A percentile compares a stretch with the other conserved stretches of the same genome.
Evolutionary conservation across 2,888 invertebrate species (phyloP).

Genomic region (Drosophila lutescens): DNA sequence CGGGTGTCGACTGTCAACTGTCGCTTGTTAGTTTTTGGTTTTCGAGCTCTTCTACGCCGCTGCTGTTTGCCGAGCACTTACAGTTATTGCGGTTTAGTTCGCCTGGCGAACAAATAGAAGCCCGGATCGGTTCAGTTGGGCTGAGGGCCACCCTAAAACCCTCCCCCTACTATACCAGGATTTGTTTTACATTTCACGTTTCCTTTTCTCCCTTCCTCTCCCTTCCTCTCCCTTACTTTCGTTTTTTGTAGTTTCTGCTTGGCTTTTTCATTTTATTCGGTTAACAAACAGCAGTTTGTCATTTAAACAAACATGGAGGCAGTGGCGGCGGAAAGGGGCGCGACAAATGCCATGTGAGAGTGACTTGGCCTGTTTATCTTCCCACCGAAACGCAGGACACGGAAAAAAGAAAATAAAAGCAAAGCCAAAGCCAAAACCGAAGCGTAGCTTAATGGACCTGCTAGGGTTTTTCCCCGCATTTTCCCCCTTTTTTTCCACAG

Average conservation of each 20-base stretch:
- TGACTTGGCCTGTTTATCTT: slow-evolving; percentile 61
- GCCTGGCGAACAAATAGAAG: slow-evolving; percentile 66
- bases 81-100: slow-evolving; percentile 75
- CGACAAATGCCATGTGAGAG: slow-evolving; percentile 1
- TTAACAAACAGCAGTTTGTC: slow-evolving; percentile 64
- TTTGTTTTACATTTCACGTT: slow-evolving; percentile 44
- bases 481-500: neutral
- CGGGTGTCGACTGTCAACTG: slow-evolving; percentile 40
- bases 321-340: neutral
- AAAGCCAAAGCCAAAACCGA: slow-evolving; percentile 26
- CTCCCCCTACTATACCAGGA: slow-evolving; percentile 11
- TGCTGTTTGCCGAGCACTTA: slow-evolving; percentile 75
- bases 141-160: neutral
- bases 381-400: slow-evolving; percentile 17
- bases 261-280: slow-evolving; percentile 45
- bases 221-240: no score
- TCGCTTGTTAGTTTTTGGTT: slow-evolving; percentile 35
- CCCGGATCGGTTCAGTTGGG: slow-evolving; percentile 14
- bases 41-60: slow-evolving; percentile 9
- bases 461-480: slow-evolving; percentile 18
- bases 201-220: neutral
- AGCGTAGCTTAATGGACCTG: slow-evolving; percentile 65
- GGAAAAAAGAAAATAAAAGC: slow-evolving; percentile 8
- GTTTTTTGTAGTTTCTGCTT: slow-evolving; percentile 12
- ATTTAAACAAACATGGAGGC: slow-evolving; percentile 54